Evolutionary conservation across 2,113 vertebrate genomes (phyloP).

Genomic region (Ellobius talpinus): DNA sequence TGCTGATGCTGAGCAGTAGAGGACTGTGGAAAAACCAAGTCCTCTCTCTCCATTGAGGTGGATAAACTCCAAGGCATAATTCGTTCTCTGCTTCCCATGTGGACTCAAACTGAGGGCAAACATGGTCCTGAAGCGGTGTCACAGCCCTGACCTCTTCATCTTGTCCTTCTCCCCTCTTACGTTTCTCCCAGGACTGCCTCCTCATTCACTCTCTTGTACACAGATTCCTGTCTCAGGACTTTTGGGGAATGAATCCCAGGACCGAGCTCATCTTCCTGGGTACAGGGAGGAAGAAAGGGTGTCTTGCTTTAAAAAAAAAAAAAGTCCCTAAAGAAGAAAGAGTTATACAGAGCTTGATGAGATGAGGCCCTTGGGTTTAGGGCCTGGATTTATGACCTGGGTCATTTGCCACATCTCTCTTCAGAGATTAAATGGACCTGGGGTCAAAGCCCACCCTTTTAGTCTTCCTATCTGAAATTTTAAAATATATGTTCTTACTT

Average conservation of each 20-base stretch:
- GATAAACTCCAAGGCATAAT: background rate
- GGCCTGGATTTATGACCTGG: background rate
- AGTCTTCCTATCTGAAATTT: constrained; percentile 28
- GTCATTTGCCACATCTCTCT: background rate
- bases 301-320: background rate
- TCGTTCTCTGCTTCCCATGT: background rate
- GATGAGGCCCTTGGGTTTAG: background rate
- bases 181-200: background rate
- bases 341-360: background rate
- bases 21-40: background rate
- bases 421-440: background rate
- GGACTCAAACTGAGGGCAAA: background rate
- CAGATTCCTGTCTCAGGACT: background rate
- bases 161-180: background rate
- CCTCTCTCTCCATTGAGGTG: background rate
- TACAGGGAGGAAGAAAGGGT: background rate
- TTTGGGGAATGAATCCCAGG: background rate
- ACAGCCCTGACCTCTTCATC: background rate
- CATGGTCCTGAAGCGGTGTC: background rate
- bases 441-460: constrained; percentile 3
- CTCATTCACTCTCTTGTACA: background rate
- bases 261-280: background rate
- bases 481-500: background rate
- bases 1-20: fast-evolving
- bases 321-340: background rate